Percentiles rank a stretch among this genome's conserved stretches.
Conservation (phyloP, 2,888 invertebrate genomes). For the Tigriopus californicus region DNA sequence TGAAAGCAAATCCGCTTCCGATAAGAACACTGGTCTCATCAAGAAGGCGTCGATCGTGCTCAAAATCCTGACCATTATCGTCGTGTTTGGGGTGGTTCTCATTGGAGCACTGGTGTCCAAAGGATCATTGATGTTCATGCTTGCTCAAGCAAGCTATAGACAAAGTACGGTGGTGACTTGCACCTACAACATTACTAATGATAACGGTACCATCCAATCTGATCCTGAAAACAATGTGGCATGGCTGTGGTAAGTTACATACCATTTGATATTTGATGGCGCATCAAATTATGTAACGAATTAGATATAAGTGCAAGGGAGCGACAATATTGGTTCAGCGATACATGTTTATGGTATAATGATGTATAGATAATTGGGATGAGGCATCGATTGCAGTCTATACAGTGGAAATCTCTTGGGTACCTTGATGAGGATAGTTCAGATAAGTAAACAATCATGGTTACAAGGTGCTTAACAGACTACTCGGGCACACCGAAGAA, state of each 20-base stretch:
- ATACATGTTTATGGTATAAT: too few species aligned
- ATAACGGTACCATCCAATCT: background rate
- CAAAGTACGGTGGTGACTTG: background rate
- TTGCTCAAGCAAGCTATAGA: background rate
- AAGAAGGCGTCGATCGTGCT: background rate
- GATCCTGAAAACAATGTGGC: background rate
- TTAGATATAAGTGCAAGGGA: too few species aligned
- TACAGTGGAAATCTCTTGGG: too few species aligned
- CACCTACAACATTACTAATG: background rate
- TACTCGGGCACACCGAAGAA: too few species aligned
- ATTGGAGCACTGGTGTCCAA: background rate
- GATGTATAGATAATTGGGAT: too few species aligned
- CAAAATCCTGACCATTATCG: background rate
- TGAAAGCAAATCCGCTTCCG: background rate
- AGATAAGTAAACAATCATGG: too few species aligned
- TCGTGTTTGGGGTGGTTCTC: background rate
- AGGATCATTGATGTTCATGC: background rate
- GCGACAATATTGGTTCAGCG: too few species aligned
- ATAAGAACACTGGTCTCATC: background rate
- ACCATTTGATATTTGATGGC: too few species aligned
- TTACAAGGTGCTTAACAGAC: too few species aligned
- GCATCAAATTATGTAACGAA: too few species aligned
- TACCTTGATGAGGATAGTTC: too few species aligned
- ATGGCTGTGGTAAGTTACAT: background rate
- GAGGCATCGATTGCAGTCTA: too few species aligned